Conservation (phyloP, 2,113 vertebrate genomes). For the Menidia beryllina region DNA sequence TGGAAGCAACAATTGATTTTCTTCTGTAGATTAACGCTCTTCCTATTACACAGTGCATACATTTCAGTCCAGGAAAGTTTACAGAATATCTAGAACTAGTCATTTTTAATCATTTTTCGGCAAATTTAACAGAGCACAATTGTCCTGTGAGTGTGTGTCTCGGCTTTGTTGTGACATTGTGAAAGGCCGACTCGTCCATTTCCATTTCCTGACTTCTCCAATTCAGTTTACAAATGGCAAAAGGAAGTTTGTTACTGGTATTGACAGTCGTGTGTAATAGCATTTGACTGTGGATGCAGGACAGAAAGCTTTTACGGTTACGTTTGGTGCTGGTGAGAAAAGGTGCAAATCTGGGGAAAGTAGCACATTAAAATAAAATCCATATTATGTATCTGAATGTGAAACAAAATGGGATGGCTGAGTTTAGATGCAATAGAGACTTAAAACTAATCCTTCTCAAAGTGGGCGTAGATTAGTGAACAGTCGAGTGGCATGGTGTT, state of each 20-base stretch:
- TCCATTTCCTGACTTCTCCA: not conserved
- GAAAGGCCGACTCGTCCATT: conserved; percentile 6
- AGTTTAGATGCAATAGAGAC: not conserved
- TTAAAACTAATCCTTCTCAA: conserved; percentile 1
- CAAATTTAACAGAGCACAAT: not conserved
- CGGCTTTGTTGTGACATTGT: conserved; percentile 2
- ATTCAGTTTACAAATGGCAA: not conserved
- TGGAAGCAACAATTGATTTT: conserved; percentile 13
- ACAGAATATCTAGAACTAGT: too few relatives aligned
- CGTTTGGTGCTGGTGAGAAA: too few relatives aligned
- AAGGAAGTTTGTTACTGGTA: not conserved
- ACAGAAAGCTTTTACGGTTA: not conserved
- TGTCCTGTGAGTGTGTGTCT: conserved; percentile 4
- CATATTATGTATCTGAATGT: not conserved
- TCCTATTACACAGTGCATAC: not conserved
- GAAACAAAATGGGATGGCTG: conserved; percentile 5
- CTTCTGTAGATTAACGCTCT: conserved; percentile 14
- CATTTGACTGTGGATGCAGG: not conserved
- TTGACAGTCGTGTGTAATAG: not conserved
- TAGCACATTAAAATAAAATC: too few relatives aligned
- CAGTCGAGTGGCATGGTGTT: not conserved
- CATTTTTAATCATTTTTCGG: not conserved
- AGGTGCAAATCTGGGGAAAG: not conserved
- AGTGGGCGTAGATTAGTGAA: not conserved
- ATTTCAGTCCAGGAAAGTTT: too few relatives aligned